These are phyloP conservation scores for Philantomba maxwellii DNA, from an alignment of 2,113 vertebrate genomes.

Conservation along the genomic window DNA sequence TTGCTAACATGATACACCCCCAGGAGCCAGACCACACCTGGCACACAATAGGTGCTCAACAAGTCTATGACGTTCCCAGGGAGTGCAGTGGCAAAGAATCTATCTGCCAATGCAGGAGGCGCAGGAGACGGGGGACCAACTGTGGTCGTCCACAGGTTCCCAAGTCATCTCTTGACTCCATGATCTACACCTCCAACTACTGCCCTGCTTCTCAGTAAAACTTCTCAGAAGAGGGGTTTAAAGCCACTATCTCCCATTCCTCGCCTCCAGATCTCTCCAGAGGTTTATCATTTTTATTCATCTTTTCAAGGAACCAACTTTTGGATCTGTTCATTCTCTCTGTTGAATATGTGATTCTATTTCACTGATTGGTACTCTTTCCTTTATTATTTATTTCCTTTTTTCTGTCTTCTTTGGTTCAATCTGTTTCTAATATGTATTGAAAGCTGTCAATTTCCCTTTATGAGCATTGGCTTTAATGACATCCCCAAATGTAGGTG, in stretches of 20 bases:
- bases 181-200: not conserved
- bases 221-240: not conserved
- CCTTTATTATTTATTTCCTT: not conserved
- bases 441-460: not conserved
- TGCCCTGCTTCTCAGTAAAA: not conserved
- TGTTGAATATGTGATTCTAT: not conserved
- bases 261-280: not conserved
- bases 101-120: rapidly evolving
- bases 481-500: not conserved
- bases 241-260: not conserved
- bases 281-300: not conserved
- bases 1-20: not conserved
- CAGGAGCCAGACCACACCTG: not conserved
- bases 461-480: not conserved
- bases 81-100: not conserved
- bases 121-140: not conserved
- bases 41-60: not conserved
- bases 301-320: not conserved
- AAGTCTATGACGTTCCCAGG: not conserved
- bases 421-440: not conserved
- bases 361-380: not conserved
- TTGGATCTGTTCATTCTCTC: not conserved
- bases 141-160: rapidly evolving
- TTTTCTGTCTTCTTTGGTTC: not conserved
- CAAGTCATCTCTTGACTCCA: not conserved